phyloP scores from a whole-genome alignment of 2,113 vertebrate species.

The Pseudolaguvia tuberculata region DNA sequence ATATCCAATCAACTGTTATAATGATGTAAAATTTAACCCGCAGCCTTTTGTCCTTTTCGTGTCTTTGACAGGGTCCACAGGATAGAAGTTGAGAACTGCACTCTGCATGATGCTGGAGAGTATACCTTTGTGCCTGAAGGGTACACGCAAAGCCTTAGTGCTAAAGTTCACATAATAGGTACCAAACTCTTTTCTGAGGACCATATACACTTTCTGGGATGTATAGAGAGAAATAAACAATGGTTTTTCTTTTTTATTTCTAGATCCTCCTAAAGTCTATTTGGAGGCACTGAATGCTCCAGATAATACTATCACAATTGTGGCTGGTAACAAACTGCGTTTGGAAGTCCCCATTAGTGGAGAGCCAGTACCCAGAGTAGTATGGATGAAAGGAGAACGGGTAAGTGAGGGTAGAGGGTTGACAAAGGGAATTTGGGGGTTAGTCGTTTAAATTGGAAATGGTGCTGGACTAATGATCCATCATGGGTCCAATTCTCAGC shows the following conservation, averaged over 20 bases:
- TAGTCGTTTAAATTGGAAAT: neutral
- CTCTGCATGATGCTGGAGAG: conserved; percentile 86
- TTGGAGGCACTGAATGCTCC: conserved; percentile 84
- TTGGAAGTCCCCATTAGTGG: conserved; percentile 89
- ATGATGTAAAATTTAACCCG: neutral
- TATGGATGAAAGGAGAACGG: conserved; percentile 94
- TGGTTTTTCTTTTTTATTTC: conserved; percentile 4
- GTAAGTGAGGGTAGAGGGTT: conserved; percentile 59
- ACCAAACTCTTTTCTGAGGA: conserved; percentile 14
- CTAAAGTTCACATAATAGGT: conserved; percentile 91
- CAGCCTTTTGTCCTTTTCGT: neutral
- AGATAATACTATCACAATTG: conserved; percentile 84
- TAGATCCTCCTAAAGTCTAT: conserved; percentile 89
- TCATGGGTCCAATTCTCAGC: too few species aligned
- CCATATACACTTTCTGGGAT: neutral
- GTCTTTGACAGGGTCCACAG: conserved; percentile 77
- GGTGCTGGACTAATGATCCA: too few species aligned
- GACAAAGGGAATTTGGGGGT: neutral
- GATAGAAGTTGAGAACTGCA: conserved; percentile 73
- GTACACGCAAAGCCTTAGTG: conserved; percentile 80
- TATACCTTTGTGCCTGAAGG: conserved; percentile 92
- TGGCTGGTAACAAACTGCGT: conserved; percentile 94
- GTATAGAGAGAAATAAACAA: neutral
- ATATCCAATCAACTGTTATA: too few species aligned
- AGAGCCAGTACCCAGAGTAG: conserved; percentile 85